These are phyloP conservation scores for Myxocyprinus asiaticus DNA, from an alignment of 2,113 vertebrate species.

Conservation along the genomic window DNA sequence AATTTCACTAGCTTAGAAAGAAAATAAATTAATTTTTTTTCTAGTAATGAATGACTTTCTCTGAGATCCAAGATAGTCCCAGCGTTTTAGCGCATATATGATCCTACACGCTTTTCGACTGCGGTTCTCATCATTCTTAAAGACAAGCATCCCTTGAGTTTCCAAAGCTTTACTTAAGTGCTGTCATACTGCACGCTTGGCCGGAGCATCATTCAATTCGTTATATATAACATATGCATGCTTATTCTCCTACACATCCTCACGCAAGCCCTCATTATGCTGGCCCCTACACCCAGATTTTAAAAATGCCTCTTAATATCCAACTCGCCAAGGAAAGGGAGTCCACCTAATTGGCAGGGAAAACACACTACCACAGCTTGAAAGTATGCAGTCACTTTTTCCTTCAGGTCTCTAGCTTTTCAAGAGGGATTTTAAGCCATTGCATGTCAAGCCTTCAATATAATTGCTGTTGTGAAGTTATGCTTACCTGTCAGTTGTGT, in stretches of 20 bases:
- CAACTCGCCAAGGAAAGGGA: slow-evolving; percentile 48
- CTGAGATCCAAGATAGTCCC: too few species aligned
- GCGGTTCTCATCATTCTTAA: slow-evolving; percentile 41
- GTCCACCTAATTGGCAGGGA: slow-evolving; percentile 26
- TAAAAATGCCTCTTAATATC: slow-evolving; percentile 48
- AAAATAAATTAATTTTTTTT: neutral
- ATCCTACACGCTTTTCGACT: slow-evolving; percentile 27
- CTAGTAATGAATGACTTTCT: slow-evolving; percentile 15
- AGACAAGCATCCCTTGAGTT: slow-evolving; percentile 41
- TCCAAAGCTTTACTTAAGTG: slow-evolving; percentile 23
- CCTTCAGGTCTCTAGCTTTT: slow-evolving; percentile 24
- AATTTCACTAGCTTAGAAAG: slow-evolving; percentile 1
- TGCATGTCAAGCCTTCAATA: neutral
- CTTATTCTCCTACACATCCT: slow-evolving; percentile 56
- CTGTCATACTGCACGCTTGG: slow-evolving; percentile 37
- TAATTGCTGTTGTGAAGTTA: neutral
- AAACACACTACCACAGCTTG: slow-evolving; percentile 32
- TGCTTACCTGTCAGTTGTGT: slow-evolving; percentile 27
- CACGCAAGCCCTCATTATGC: slow-evolving; percentile 66
- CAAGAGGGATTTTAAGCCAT: slow-evolving; percentile 32
- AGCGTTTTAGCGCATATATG: slow-evolving; percentile 19
- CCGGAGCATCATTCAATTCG: slow-evolving; percentile 39
- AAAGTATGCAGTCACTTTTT: slow-evolving; percentile 34
- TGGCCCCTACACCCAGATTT: slow-evolving; percentile 43
- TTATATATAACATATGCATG: slow-evolving; percentile 39